phyloP scores from a whole-genome alignment of 2,113 vertebrate genomes.

The Channa argus region DNA sequence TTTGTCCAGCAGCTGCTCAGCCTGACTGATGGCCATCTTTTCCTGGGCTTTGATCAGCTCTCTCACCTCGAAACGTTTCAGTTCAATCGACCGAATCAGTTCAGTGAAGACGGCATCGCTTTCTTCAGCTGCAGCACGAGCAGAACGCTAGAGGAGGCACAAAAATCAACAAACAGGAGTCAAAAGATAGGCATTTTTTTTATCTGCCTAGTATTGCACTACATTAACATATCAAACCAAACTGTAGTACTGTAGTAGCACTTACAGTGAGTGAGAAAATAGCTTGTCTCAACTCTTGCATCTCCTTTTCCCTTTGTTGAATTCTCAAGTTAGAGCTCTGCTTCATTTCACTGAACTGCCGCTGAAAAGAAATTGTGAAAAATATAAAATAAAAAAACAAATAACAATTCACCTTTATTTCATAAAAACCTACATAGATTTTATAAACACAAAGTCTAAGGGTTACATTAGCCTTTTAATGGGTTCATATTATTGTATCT shows the following conservation, averaged over 20 bases:
- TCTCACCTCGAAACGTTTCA: conserved; percentile 80
- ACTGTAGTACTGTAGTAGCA: background rate
- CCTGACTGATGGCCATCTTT: conserved; percentile 65
- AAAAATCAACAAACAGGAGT: no score
- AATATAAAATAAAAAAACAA: no score
- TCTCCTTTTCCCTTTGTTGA: conserved; percentile 75
- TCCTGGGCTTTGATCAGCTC: conserved; percentile 82
- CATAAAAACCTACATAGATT: no score
- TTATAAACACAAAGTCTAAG: no score
- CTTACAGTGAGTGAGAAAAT: conserved; percentile 77
- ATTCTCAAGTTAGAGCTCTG: conserved; percentile 72
- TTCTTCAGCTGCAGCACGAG: conserved; percentile 70
- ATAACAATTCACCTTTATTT: no score
- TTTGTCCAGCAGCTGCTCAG: conserved; percentile 73
- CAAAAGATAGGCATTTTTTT: no score
- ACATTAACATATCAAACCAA: no score
- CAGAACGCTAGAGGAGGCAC: conserved; percentile 65
- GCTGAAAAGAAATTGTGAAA: conserved; percentile 47
- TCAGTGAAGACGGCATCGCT: conserved; percentile 78
- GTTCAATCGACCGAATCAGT: conserved; percentile 77
- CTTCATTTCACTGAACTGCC: conserved; percentile 71
- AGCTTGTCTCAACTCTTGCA: conserved; percentile 79
- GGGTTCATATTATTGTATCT: no score
- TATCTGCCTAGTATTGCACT: no score
- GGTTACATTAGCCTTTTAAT: no score